phyloP scores from a whole-genome alignment of 1,140 invertebrate genomes.

The Diuraphis noxia region DNA sequence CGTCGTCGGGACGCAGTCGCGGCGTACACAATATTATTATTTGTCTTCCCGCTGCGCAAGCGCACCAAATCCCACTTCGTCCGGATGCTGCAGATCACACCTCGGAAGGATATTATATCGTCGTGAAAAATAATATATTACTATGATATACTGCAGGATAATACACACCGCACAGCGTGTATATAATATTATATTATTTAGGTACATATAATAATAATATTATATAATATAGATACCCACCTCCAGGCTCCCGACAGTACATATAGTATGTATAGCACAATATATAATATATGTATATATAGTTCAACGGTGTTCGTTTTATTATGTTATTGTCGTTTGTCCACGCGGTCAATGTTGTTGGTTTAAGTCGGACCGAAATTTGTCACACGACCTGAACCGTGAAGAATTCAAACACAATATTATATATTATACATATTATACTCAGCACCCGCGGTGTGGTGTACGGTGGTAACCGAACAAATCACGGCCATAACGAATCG shows the following conservation, averaged over 20 bases:
- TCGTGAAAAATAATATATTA: neutral
- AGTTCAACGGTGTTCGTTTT: neutral
- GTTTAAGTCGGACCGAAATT: neutral
- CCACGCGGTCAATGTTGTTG: slow-evolving; percentile 1
- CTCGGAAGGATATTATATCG: neutral
- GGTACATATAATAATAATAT: too few relatives aligned
- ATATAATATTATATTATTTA: neutral
- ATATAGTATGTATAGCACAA: too few relatives aligned
- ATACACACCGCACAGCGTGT: neutral
- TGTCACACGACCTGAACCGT: slow-evolving; percentile 9
- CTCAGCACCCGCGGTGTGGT: neutral
- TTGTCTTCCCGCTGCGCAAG: neutral
- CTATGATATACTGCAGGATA: neutral
- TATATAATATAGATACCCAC: too few relatives aligned
- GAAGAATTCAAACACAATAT: neutral
- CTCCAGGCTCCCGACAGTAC: too few relatives aligned
- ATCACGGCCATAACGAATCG: slow-evolving; percentile 3
- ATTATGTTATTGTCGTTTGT: slow-evolving; percentile 10
- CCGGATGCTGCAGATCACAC: slow-evolving; percentile 1
- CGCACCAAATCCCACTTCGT: neutral
- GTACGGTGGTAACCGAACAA: neutral
- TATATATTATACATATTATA: neutral
- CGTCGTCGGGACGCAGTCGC: neutral
- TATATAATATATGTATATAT: neutral
- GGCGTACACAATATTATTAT: slow-evolving; percentile 1